Conservation (phyloP, 2,888 invertebrate species). For the Dynastes hyllus region DNA sequence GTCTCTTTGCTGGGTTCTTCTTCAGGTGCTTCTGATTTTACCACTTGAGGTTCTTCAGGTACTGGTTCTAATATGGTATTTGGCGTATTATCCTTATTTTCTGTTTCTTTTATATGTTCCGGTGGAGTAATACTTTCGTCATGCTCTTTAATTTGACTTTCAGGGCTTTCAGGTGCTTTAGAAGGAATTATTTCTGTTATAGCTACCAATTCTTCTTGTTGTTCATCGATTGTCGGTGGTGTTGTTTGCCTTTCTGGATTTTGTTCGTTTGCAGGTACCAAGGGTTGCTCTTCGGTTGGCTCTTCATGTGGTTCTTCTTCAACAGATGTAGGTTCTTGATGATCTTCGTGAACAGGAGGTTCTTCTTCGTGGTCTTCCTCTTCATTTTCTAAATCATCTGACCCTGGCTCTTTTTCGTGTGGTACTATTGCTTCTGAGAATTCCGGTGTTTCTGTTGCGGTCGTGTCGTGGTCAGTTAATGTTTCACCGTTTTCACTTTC, state of each 20-base stretch:
- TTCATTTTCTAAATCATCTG: slow-evolving; percentile 52
- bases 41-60: slow-evolving; percentile 50
- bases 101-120: slow-evolving; percentile 52
- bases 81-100: slow-evolving; percentile 42
- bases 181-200: slow-evolving; percentile 53
- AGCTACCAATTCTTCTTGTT: slow-evolving; percentile 52
- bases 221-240: slow-evolving; percentile 44
- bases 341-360: slow-evolving; percentile 52
- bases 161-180: slow-evolving; percentile 55
- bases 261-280: neutral
- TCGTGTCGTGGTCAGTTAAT: slow-evolving; percentile 42
- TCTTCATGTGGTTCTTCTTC: slow-evolving; percentile 33
- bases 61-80: slow-evolving; percentile 3
- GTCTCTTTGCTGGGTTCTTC: slow-evolving; percentile 33
- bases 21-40: slow-evolving; percentile 46
- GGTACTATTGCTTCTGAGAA: slow-evolving; percentile 39
- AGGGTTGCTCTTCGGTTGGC: slow-evolving; percentile 21
- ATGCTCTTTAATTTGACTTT: slow-evolving; percentile 39
- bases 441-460: slow-evolving; percentile 49
- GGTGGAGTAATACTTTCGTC: slow-evolving; percentile 11
- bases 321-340: neutral
- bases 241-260: neutral
- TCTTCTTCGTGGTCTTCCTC: slow-evolving; percentile 52
- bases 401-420: slow-evolving; percentile 38
- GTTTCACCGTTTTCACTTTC: slow-evolving; percentile 36